A percentile compares a stretch with the other conserved stretches of the same genome.
phyloP scores from a whole-genome alignment of 2,888 invertebrate genomes.

The Phorcus lineatus region DNA sequence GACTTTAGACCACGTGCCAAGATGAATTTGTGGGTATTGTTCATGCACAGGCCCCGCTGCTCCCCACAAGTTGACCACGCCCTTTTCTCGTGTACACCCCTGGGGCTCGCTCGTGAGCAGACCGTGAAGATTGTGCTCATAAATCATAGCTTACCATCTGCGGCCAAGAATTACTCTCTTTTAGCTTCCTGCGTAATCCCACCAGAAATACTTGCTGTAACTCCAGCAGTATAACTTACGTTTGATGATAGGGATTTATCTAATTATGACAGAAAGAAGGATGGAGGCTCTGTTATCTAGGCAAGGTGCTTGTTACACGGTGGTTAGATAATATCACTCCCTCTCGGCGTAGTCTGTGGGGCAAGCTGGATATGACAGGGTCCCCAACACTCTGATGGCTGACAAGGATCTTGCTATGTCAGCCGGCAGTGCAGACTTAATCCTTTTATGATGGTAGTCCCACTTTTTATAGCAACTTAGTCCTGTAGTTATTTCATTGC shows the following conservation, averaged over 20 bases:
- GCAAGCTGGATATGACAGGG: not conserved
- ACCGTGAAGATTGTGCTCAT: constrained; percentile 6
- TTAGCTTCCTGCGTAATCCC: constrained; percentile 7
- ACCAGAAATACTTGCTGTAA: not conserved
- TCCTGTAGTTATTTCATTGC: not conserved
- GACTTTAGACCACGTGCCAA: not conserved
- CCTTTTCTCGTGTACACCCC: constrained; percentile 9
- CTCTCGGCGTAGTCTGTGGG: not conserved
- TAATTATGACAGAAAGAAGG: constrained; percentile 20
- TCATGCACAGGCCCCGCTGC: not conserved
- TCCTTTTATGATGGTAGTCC: not conserved
- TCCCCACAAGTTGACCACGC: not conserved
- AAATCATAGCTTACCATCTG: constrained; percentile 28
- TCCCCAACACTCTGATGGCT: not conserved
- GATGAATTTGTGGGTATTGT: constrained; percentile 14
- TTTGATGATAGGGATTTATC: constrained; percentile 1
- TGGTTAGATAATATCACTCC: constrained; percentile 7
- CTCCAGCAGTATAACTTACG: not conserved
- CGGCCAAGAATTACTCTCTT: constrained; percentile 9
- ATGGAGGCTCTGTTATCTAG: not conserved
- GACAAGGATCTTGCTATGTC: constrained; percentile 2
- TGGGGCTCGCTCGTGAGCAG: constrained; percentile 4
- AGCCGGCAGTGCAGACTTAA: not conserved
- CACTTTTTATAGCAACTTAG: not conserved
- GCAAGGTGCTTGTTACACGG: not conserved